Conservation (phyloP, 2,113 vertebrate genomes). For the Calyptommatus sinebrachiatus region DNA sequence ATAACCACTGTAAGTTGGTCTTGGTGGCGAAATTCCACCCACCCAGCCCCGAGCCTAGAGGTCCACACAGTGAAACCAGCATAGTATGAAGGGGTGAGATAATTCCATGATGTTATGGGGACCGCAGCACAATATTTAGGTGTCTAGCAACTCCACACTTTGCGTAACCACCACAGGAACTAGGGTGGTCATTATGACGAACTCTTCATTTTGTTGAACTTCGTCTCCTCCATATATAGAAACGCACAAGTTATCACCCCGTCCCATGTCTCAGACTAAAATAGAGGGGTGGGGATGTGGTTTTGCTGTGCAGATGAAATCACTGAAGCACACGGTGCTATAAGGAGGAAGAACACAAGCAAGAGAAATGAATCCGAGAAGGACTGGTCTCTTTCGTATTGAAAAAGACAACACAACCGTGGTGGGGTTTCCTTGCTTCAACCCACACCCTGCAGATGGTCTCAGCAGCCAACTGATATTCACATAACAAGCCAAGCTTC, state of each 20-base stretch:
- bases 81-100: not conserved
- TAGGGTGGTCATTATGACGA: conserved; percentile 34
- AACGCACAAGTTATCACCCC: conserved; percentile 31
- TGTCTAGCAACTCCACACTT: not conserved
- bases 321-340: conserved; percentile 59
- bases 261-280: conserved; percentile 38
- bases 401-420: conserved; percentile 25
- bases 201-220: conserved; percentile 14
- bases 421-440: conserved; percentile 43
- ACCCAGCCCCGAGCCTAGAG: not conserved
- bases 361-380: conserved; percentile 36
- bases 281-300: conserved; percentile 49
- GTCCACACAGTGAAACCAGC: too few relatives aligned
- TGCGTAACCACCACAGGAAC: conserved; percentile 47
- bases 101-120: not conserved
- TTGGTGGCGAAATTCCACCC: not conserved
- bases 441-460: conserved; percentile 15
- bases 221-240: conserved; percentile 43
- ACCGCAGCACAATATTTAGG: not conserved
- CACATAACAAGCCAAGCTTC: not conserved
- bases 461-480: not conserved
- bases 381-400: conserved; percentile 45
- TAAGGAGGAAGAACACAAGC: conserved; percentile 45
- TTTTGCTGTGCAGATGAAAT: conserved; percentile 49
- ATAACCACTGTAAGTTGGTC: not conserved